Evolutionary conservation across 2,113 vertebrate species (phyloP).

Genomic region (Grallaria varia): DNA sequence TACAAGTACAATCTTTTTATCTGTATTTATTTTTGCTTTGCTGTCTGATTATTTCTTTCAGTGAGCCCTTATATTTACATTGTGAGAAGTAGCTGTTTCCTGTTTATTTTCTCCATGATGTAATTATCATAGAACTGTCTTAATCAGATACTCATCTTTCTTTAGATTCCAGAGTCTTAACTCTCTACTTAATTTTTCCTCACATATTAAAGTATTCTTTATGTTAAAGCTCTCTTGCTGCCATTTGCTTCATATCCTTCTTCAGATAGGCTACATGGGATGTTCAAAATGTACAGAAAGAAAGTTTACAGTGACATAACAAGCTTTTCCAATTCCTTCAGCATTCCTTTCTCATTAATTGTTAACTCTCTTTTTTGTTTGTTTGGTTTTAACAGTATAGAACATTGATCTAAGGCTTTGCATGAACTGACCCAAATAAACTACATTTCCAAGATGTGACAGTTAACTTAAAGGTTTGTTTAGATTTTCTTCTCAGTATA

Average conservation of each 20-base stretch:
- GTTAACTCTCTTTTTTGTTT: background rate
- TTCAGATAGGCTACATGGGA: background rate
- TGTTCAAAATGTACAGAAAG: background rate
- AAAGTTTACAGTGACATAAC: background rate
- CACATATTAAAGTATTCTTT: background rate
- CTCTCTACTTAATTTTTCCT: background rate
- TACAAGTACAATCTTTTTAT: background rate
- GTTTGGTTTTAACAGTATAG: background rate
- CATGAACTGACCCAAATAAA: background rate
- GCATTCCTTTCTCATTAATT: slow-evolving; percentile 7
- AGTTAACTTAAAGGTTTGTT: background rate
- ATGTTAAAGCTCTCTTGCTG: background rate
- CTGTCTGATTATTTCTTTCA: background rate
- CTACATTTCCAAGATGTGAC: background rate
- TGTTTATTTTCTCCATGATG: background rate
- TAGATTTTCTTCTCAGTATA: background rate
- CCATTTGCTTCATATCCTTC: background rate
- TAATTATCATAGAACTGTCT: background rate
- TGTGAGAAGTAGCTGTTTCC: background rate
- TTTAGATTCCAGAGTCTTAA: background rate
- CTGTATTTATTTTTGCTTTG: background rate
- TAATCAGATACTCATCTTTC: background rate
- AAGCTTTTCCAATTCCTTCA: background rate
- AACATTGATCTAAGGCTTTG: background rate
- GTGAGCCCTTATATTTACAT: background rate